These are phyloP conservation scores for Halcyon leucocephala DNA, from an alignment of 2,797 vertebrate genomes.

Conservation along the genomic window DNA sequence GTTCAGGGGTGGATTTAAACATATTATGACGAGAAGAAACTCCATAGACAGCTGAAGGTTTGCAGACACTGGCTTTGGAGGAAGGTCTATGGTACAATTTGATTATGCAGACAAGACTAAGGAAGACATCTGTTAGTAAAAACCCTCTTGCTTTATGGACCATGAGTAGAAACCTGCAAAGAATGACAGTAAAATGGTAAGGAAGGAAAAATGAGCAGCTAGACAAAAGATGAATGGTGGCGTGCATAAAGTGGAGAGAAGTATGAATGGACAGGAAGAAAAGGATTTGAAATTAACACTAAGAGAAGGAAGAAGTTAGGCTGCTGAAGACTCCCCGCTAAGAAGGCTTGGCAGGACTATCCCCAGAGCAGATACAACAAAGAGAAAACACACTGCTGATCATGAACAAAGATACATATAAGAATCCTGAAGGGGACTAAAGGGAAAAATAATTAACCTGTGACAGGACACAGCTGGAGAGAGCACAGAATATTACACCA, in stretches of 20 bases:
- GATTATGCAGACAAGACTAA: neutral
- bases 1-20: neutral
- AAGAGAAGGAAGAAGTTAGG: neutral
- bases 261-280: neutral
- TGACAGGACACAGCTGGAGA: neutral
- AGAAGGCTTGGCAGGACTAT: neutral
- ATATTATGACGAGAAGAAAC: neutral
- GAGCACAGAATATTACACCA: neutral
- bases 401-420: neutral
- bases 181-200: neutral
- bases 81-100: neutral
- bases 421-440: neutral
- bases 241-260: neutral
- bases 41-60: neutral
- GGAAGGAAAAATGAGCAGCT: neutral
- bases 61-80: neutral
- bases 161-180: neutral
- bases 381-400: neutral
- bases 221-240: neutral
- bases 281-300: slow-evolving; percentile 29
- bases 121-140: neutral
- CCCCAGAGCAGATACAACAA: slow-evolving; percentile 6
- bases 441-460: slow-evolving; percentile 37
- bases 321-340: neutral
- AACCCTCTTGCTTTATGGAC: neutral